Evolutionary conservation across 2,113 vertebrate genomes (phyloP), one percentile per base, ranked within the genome.

Genomic region (Lanius ludovicianus): DNA sequence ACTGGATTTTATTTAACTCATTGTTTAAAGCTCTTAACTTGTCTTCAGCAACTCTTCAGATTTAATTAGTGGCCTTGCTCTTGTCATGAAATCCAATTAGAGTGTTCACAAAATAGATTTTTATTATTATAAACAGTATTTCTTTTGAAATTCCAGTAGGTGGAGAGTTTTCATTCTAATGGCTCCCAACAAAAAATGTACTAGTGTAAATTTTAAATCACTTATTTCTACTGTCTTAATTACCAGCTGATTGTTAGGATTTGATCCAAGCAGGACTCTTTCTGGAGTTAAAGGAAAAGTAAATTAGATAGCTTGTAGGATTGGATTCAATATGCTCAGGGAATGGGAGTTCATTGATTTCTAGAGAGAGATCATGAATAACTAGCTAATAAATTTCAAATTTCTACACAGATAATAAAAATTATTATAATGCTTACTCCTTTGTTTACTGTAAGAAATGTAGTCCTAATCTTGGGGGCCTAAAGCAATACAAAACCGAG

Each of bases 51-150:
- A 7, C 76, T 87, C 56, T 77, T 90, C 71, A 84, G 10, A 84
- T 81, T 81, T 93, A 96, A 95, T 90, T 93, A 90, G 12, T 80
- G 86, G 33, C 22, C 21, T 71, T 90, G 39, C 55, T 87, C 33
- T 81, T 11, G 4, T 77, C 22, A 67, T 52, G 22, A 71, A 92
- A 91, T 70, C 15, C 24, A 70, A 84, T 20, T 49, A 8, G 7
- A 64, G 4, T 31, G 28, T 65, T 80, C n/a, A 79, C 11, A 65
- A 80, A 79, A 70, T 35, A 63, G 8, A 4, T 55, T 68, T 74
- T 82, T 35, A 33, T 50, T 69, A 37, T 62, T 87, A 7, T 49
- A 64, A 78, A 60, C 4, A 3, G 16, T 85, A 33, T 35, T 75
- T 88, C 46, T 50, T 68, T 20, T 79, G 27, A 69, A 80, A 73